These are phyloP conservation scores for Procambarus clarkii DNA, from an alignment of 1,140 invertebrate species.

Conservation along the genomic window DNA sequence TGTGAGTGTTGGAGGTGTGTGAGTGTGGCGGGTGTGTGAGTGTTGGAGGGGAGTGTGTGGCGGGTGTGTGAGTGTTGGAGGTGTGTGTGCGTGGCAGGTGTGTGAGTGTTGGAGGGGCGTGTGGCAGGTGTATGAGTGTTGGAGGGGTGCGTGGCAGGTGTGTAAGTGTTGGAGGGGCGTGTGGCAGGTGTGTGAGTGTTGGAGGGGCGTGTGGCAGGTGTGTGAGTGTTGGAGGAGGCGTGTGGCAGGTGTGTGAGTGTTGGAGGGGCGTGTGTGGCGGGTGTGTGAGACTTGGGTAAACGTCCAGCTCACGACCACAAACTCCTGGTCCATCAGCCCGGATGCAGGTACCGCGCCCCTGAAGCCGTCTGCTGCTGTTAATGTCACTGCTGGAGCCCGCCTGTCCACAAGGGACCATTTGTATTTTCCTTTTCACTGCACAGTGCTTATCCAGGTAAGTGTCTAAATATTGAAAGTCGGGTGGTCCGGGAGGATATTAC, in stretches of 20 bases:
- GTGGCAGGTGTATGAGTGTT: too few relatives aligned
- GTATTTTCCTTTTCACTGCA: constrained; percentile 27
- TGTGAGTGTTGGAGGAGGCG: too few relatives aligned
- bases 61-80: too few relatives aligned
- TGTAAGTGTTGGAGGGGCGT: too few relatives aligned
- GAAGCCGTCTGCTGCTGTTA: neutral
- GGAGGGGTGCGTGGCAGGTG: too few relatives aligned
- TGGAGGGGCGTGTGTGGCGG: constrained; percentile 13
- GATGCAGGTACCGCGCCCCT: neutral
- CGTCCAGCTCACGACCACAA: constrained; percentile 41
- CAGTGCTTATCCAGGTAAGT: constrained; percentile 35
- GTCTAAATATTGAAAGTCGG: constrained; percentile 14
- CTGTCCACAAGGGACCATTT: neutral
- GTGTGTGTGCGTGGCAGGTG: too few relatives aligned
- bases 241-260: constrained; percentile 34
- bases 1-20: too few relatives aligned
- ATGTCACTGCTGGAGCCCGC: neutral
- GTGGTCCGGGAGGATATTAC: neutral
- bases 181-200: too few relatives aligned
- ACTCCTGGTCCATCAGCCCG: constrained; percentile 26
- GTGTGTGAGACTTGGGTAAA: constrained; percentile 37
- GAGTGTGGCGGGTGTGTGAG: too few relatives aligned
- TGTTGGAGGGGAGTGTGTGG: too few relatives aligned
- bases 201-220: too few relatives aligned
- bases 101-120: too few relatives aligned